Base-by-base conservation (phyloP, 2,113 vertebrate genomes). In the Verasper variegatus region DNA sequence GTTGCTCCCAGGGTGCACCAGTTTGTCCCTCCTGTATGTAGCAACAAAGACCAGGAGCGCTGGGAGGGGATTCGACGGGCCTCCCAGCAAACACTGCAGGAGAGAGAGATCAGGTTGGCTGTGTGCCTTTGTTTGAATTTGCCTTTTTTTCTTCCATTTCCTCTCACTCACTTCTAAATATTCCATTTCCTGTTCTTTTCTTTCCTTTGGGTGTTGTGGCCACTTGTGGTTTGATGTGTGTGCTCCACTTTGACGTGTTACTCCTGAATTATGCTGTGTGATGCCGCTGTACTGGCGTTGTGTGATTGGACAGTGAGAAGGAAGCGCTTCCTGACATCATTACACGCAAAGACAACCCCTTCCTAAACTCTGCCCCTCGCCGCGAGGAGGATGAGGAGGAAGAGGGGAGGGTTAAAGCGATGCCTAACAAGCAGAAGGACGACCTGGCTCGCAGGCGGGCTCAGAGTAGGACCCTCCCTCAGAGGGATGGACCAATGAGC, bases 391-490 rank as follows among this genome's bases (percentile, higher is more conserved):
- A 42, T 11, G 93, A 93, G 78, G 86, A 81, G 2, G 67, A 81
- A 17, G 93, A 93, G 80, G 85, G 63, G 5, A 91, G 88, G 73
- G 88, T 60, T 77, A 86, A 59, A 76, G 88, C 15, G 27, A 76
- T 85, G 27, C 94, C 95, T 31, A 94, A 96, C 88, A 88, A 92
- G 55, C 88, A 93, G 75, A 95, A 87, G 84, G 95, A 97, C 62
- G 95, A 97, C 92, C 92, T 98, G 91, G 95, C 91, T 11, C 94
- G 90, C 57, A 81, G 70, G 85, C 94, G 96, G 86, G 92, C 91
- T 77, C 95, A 93, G 73, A 87, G 76, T 68, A 81, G 86, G 42
- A 71, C 88, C 11, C 73, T 80, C 82, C 90, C 93, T 60, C 94
- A 90, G 2, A 94, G 67, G n/a, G 95, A 95, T 12, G 91, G 93